These are phyloP conservation scores for Nebria brevicollis DNA, from an alignment of 2,888 invertebrate genomes.

Conservation along the genomic window DNA sequence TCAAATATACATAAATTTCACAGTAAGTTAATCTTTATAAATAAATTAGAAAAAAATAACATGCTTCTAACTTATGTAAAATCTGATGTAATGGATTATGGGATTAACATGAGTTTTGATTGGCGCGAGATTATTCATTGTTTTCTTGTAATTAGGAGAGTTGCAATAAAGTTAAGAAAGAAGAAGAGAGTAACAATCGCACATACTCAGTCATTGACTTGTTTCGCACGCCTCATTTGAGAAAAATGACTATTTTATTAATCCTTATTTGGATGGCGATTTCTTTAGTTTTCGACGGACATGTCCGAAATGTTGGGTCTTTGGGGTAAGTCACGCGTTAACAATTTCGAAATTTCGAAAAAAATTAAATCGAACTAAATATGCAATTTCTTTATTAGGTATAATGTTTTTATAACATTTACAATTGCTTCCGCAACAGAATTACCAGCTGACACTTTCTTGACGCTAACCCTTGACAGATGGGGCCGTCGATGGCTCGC, in stretches of 20 bases:
- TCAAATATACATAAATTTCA: constrained; percentile 78
- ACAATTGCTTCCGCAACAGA: constrained; percentile 86
- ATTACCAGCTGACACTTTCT: constrained; percentile 83
- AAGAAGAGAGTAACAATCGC: constrained; percentile 76
- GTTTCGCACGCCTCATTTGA: constrained; percentile 79
- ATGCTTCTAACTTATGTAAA: too few relatives aligned
- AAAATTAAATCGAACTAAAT: neutral
- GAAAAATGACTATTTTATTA: constrained; percentile 80
- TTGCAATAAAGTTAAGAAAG: constrained; percentile 74
- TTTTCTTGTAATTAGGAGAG: constrained; percentile 66
- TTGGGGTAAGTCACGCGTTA: constrained; percentile 65
- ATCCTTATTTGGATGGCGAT: constrained; percentile 92
- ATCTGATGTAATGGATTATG: too few relatives aligned
- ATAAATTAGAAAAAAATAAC: neutral
- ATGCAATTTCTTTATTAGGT: neutral
- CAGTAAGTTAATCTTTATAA: constrained; percentile 64
- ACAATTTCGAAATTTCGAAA: neutral
- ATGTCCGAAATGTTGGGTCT: constrained; percentile 87
- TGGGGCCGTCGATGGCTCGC: constrained; percentile 89
- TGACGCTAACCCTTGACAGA: constrained; percentile 79
- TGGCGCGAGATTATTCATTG: neutral
- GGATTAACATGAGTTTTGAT: too few relatives aligned
- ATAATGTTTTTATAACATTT: constrained; percentile 82
- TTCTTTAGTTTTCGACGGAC: constrained; percentile 87
- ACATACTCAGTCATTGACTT: constrained; percentile 83